phyloP scores from a whole-genome alignment of 2,888 invertebrate genomes.

The Melanchra persicariae region DNA sequence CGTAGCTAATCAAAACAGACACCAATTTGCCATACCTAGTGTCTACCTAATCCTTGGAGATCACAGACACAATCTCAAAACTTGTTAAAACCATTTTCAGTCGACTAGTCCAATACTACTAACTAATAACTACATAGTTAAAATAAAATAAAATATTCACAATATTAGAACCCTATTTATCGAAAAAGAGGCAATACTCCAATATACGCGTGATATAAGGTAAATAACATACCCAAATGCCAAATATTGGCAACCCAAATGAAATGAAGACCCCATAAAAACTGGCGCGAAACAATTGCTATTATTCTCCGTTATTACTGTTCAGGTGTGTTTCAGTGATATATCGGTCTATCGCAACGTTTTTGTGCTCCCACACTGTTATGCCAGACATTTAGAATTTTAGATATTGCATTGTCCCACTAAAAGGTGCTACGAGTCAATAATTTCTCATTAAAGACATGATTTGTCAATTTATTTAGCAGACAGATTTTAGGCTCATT shows the following conservation, averaged over 20 bases:
- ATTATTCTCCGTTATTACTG: slow-evolving; percentile 88
- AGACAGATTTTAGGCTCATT: not conserved
- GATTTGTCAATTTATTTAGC: slow-evolving; percentile 27
- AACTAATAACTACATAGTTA: slow-evolving; percentile 10
- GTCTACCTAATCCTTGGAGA: not conserved
- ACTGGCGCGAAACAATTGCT: slow-evolving; percentile 85
- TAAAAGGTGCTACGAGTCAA: slow-evolving; percentile 25
- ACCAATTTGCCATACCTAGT: not conserved
- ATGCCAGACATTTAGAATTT: slow-evolving; percentile 75
- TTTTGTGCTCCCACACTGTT: slow-evolving; percentile 77
- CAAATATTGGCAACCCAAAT: slow-evolving; percentile 67
- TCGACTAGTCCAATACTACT: slow-evolving; percentile 3
- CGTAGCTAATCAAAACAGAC: slow-evolving; percentile 5
- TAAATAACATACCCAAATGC: slow-evolving; percentile 59
- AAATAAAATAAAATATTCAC: slow-evolving; percentile 37
- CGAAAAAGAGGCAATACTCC: slow-evolving; percentile 45
- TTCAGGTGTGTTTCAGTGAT: slow-evolving; percentile 87
- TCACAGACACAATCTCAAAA: slow-evolving; percentile 1
- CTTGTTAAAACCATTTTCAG: slow-evolving; percentile 3
- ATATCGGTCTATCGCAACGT: slow-evolving; percentile 83
- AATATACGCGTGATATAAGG: slow-evolving; percentile 52
- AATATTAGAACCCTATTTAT: slow-evolving; percentile 44
- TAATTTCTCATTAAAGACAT: slow-evolving; percentile 20
- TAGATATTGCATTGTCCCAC: slow-evolving; percentile 65
- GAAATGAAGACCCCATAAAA: slow-evolving; percentile 87